Base-by-base conservation (phyloP, 2,888 invertebrate species). In the Rhingia rostrata region DNA sequence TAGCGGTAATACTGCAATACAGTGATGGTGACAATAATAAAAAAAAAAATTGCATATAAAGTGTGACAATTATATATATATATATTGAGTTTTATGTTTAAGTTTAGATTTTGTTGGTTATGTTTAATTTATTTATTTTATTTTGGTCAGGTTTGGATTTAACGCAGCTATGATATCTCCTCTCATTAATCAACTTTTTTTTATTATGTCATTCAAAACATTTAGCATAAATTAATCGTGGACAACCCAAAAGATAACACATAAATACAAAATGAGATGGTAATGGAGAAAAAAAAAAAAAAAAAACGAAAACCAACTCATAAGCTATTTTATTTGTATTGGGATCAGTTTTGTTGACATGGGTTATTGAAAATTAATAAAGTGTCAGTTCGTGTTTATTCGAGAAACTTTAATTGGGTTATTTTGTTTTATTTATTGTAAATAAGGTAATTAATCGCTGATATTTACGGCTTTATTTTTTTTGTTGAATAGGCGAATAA, bases 1-100 rank as follows among this genome's bases (percentile, higher is more conserved):
- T 74, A 79, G 79, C 79, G 74, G 9, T 80, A 69, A 63, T 61
- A 60, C 12, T 43, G 53, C 64, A 80, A 22, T 67, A 74, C 79
- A 82, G 66, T 69, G 61, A 66, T 60, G 33, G 77, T 77, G 64
- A 78, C 60, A 82, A 66, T n/a, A 39, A 72, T 37, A 43, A 3
- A 6, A 47, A 49, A 56, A 67, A 66, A 49, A 53, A 49, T 64
- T 39, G 41, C 53, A 43, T 30, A 47, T 54, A 53, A 63, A 37
- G 43, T 33, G 74, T 69, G 69, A 58, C 22, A n/a, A 35, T n/a
- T n/a, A n/a, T n/a, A n/a, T n/a, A n/a, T 30, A 58, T 49, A 37
- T 12, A 22, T 54, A 35, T 41, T 45, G 12, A 56, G 49, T 61
- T 64, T 60, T 47, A 53, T 45, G 41, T 51, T 45, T 41, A 33